Base-by-base conservation (phyloP, 2,888 invertebrate genomes). In the Ormyrus pomaceus region DNA sequence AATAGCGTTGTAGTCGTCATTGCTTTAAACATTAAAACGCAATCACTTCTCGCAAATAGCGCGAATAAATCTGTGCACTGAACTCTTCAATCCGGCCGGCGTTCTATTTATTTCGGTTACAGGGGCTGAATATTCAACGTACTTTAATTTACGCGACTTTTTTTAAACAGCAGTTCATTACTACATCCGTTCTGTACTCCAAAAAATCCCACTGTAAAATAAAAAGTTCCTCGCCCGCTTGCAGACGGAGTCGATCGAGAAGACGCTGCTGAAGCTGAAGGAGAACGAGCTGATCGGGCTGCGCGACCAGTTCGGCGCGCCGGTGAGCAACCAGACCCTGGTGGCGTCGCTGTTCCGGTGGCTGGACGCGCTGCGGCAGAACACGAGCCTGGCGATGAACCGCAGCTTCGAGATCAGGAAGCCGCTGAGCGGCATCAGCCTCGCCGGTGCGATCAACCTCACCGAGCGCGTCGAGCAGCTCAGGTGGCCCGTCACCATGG, bases 401-500 rank as follows among this genome's bases (percentile, higher is more conserved):
- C 95, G 95, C 4, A 95, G 95, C 45, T 94, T 94, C 82, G 96
- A 96, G 87, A 94, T 96, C 82, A 92, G 95, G 81, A 92, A 94
- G 74, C 95, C 95, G 3, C 89, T 96, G 80, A 93, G 93, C 83
- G 94, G 95, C 61, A 93, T 96, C 72, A 94, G 95, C 83, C 91
- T 96, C 84, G 94, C 94, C 59, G 92, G 92, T 55, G 92, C 92
- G 80, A 91, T 94, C 78, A 90, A 89, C 65, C 92, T 94, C 62
- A 94, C 93, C 62, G 95, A 95, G 91, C 93, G 94, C 90, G 93
- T 95, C 92, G 96, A 96, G 91, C 93, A 94, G 84, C 93, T 93
- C 83, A 93, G 96, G 88, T 98, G 97, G 97, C 96, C 97, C 61
- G 94, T 95, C 84, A 98, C 97, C 80, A 96, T 98, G 94, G 95